Evolutionary conservation across 2,113 vertebrate species (phyloP).

Genomic region (Phylloscopus trochiloides): DNA sequence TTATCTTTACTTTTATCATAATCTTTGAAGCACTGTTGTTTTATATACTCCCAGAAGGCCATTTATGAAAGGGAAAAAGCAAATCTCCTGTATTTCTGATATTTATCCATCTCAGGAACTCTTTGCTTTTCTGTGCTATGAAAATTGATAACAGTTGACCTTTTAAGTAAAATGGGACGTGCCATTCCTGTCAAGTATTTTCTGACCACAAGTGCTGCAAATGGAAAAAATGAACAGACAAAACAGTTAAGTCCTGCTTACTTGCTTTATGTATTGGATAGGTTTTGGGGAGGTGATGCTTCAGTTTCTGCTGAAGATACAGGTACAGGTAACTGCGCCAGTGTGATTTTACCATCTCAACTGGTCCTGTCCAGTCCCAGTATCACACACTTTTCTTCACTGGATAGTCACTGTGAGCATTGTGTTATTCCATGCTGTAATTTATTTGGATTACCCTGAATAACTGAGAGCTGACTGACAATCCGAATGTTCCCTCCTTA

Average conservation of each 20-base stretch:
- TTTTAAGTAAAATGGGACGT: not conserved
- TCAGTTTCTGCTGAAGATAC: not conserved
- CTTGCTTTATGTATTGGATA: not conserved
- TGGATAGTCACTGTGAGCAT: not conserved
- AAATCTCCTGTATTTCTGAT: not conserved
- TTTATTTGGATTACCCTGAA: not conserved
- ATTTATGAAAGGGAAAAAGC: not conserved
- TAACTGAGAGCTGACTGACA: not conserved
- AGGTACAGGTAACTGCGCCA: not conserved
- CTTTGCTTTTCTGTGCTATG: not conserved
- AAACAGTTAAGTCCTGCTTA: not conserved
- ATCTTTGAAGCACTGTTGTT: not conserved
- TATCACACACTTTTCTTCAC: not conserved
- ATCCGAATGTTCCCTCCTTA: not conserved
- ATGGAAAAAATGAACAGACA: not conserved
- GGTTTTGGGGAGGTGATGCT: not conserved
- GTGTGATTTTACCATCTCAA: not conserved
- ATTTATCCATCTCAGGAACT: not conserved
- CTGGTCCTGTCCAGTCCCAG: not conserved
- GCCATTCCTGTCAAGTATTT: not conserved
- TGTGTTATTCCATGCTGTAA: not conserved
- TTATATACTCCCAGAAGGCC: not conserved
- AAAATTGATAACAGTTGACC: slow-evolving; percentile 20
- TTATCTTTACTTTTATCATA: slow-evolving; percentile 3
- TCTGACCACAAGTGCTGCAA: not conserved